Percentiles rank a stretch among this genome's conserved stretches.
Evolutionary conservation across 2,113 vertebrate genomes (phyloP).

Genomic region (Seriola rivoliana): DNA sequence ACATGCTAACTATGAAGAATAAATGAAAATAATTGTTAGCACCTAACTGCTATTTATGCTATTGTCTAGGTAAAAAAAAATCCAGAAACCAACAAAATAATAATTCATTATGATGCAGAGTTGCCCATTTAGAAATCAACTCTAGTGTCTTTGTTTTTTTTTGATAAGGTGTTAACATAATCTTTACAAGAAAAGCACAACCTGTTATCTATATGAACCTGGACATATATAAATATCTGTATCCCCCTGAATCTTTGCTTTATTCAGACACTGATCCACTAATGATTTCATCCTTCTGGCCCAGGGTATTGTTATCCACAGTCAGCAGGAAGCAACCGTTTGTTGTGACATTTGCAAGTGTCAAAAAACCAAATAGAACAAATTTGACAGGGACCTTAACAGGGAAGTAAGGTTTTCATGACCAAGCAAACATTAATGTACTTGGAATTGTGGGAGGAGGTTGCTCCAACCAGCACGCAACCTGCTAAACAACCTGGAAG

Average conservation of each 20-base stretch:
- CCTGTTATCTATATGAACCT: neutral
- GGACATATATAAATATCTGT: neutral
- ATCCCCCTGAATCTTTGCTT: neutral
- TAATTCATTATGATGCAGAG: no score
- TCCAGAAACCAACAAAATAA: neutral
- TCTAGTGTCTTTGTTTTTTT: neutral
- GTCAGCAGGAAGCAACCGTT: neutral
- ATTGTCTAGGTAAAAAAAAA: neutral
- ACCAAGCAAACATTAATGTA: conserved; percentile 6
- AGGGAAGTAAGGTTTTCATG: neutral
- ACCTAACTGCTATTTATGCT: neutral
- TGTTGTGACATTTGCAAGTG: neutral
- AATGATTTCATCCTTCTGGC: neutral
- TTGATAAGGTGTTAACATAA: neutral
- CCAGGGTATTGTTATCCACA: neutral
- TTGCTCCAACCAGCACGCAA: conserved; percentile 1
- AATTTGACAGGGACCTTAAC: neutral
- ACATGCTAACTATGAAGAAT: no score
- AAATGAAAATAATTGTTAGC: no score
- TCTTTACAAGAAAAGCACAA: neutral
- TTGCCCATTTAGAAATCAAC: no score
- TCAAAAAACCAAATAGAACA: neutral
- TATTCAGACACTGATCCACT: no score
- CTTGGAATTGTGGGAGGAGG: conserved; percentile 20
- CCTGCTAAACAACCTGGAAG: conserved; percentile 49